Evolutionary conservation across 1,140 invertebrate genomes (phyloP), one percentile per base, ranked within the genome.

Genomic region (Teleopsis dalmanni): DNA sequence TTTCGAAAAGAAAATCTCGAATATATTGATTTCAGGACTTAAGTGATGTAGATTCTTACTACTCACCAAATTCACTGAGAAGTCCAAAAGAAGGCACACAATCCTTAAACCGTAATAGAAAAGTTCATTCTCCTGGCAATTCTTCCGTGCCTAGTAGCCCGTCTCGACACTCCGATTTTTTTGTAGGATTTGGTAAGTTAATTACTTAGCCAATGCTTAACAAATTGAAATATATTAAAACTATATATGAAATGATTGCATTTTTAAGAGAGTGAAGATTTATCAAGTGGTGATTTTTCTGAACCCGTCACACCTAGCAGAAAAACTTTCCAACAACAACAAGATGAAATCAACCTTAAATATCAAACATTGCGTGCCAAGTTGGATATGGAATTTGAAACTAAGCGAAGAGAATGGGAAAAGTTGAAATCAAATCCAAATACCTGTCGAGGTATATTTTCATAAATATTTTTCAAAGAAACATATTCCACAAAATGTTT

Each of bases 341-440:
- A 76, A 42, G 69, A 72, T 14, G 79, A 80, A 62, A 75, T 81
- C 38, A 74, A 76, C 59, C 70, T 66, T 50, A 80, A 78, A 56
- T 82, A 82, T 57, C 76, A 76, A 45, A 77, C 82, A 50, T 65
- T 87, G 13, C 78, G 84, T 58, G 75, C 79, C 47, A 81, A 82
- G 61, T 69, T 88, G 13, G 82, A 81, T 50, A 73, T 78, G 27
- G 85, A 88, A 57, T 88, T 88, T 62, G 78, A 80, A 36, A 72
- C 76, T 31, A 87, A 87, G 64, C 71, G 87, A 13, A 63, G 76
- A 50, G 85, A 87, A 68, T 87, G 84, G 82, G 83, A 87, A n/a
- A 52, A 52, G 34, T 18, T 47, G 33, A 42, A 44, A 47, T 19
- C 45, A 9, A 52, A 52, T 34, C 34, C 35, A 1, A 48, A 48